Base-by-base conservation (phyloP, 2,113 vertebrate genomes). In the Petrocephalus zakoni region DNA sequence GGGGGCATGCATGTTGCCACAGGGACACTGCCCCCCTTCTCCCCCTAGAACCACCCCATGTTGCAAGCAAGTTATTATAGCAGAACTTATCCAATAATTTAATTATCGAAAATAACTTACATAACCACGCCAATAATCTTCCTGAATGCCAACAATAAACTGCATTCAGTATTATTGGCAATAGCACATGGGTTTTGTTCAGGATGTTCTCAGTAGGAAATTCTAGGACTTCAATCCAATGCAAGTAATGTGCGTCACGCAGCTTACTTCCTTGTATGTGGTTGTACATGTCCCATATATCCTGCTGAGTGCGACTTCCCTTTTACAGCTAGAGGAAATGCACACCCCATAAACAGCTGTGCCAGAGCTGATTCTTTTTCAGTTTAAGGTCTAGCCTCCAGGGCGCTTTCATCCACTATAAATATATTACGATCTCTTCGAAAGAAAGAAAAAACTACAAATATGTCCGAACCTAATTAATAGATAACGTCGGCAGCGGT, bases 241-340 rank as follows among this genome's bases (percentile, higher is more conserved):
- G 15, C 53, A 86, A 53, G 87, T 53, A 82, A 52, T 9, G 75
- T 82, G 87, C 72, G 72, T 88, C 72, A 81, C 42, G 51, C 10
- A 21, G 3, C 56, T 55, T 82, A 88, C 75, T 88, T 88, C 87
- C 87, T 88, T 81, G 49, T 78, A 78, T 34, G 72, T 8, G 34
- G 34, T 78, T 4, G 34, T 82, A 34, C 68, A 37, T 29, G n/a
- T 53, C 6, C n/a, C 64, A 56, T 87, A 37, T 21, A 88, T 81
- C 17, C 25, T n/a, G 29, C 2, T 22, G 86, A 81, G 53, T 52
- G 52, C 72, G 56, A 81, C 51, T 82, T 82, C 87, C 72, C 25
- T 53, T 42, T 88, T 88, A 56, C 53, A 82, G 61, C 22, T 46
- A 53, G 34, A 88, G 29, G 87, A 88, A 49, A 78, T 25, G 2